Percentiles rank a stretch among this genome's conserved stretches.
Conservation (phyloP, 1,140 invertebrate genomes). For the Mamestra configurata region DNA sequence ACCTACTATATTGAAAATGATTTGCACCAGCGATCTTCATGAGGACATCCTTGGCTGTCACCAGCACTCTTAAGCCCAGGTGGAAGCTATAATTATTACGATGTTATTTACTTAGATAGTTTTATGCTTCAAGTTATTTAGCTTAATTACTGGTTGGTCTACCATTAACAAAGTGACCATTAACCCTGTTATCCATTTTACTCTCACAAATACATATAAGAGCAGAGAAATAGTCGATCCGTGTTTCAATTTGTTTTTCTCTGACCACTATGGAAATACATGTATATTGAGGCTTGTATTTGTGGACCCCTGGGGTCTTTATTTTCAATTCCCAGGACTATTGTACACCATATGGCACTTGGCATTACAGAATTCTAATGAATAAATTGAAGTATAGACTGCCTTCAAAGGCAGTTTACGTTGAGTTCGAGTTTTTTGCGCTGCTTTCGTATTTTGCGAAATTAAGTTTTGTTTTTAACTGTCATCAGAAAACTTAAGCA, state of each 20-base stretch:
- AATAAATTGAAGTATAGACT: not conserved
- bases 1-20: too few species aligned
- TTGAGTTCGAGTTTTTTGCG: not conserved
- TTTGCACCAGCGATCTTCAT: too few species aligned
- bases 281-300: not conserved
- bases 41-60: too few species aligned
- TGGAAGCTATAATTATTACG: too few species aligned
- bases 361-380: not conserved
- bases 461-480: not conserved
- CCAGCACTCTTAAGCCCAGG: too few species aligned
- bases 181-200: conserved; percentile 27
- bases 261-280: not conserved
- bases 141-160: conserved; percentile 37
- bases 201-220: not conserved
- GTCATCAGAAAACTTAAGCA: not conserved
- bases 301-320: not conserved
- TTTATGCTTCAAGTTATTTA: conserved; percentile 7
- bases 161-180: conserved; percentile 24
- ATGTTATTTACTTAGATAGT: not conserved
- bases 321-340: not conserved
- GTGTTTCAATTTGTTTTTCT: conserved; percentile 4
- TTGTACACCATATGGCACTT: conserved; percentile 4
- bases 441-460: not conserved
- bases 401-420: not conserved
- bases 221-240: not conserved